Percentiles rank a stretch among this genome's conserved stretches.
phyloP scores from a whole-genome alignment of 2,888 invertebrate species.

The Limnephilus auricula region DNA sequence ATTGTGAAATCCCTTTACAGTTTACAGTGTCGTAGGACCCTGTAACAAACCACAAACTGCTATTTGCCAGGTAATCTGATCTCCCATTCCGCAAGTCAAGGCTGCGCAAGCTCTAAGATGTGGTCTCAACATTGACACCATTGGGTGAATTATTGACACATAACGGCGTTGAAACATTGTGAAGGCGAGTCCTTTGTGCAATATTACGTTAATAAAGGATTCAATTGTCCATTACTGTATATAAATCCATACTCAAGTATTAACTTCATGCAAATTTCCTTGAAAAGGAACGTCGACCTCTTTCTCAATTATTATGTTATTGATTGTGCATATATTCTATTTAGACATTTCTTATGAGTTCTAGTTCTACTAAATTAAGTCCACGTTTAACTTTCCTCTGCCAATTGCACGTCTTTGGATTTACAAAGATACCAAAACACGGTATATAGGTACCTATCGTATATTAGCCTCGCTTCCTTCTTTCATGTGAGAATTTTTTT shows the following conservation, averaged over 20 bases:
- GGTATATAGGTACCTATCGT: too few relatives aligned
- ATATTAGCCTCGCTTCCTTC: neutral
- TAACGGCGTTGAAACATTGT: neutral
- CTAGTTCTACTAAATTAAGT: neutral
- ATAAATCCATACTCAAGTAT: neutral
- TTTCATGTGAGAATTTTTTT: neutral
- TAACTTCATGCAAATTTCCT: neutral
- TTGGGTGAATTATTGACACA: neutral
- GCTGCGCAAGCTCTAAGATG: constrained; percentile 14
- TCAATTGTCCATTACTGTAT: neutral
- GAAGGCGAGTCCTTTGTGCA: neutral
- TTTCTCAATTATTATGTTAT: neutral
- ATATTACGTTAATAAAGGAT: neutral
- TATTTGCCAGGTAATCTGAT: constrained; percentile 23
- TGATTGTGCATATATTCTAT: neutral
- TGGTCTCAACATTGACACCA: neutral
- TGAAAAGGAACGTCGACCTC: neutral
- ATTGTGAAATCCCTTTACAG: constrained; percentile 24
- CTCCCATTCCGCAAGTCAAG: constrained; percentile 14
- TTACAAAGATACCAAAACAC: neutral
- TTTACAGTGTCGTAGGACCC: neutral
- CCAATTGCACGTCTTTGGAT: neutral
- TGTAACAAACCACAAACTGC: neutral
- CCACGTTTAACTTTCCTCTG: neutral
- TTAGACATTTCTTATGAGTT: too few relatives aligned